Conservation (phyloP, 2,113 vertebrate species). For the Bubo blakistoni region DNA sequence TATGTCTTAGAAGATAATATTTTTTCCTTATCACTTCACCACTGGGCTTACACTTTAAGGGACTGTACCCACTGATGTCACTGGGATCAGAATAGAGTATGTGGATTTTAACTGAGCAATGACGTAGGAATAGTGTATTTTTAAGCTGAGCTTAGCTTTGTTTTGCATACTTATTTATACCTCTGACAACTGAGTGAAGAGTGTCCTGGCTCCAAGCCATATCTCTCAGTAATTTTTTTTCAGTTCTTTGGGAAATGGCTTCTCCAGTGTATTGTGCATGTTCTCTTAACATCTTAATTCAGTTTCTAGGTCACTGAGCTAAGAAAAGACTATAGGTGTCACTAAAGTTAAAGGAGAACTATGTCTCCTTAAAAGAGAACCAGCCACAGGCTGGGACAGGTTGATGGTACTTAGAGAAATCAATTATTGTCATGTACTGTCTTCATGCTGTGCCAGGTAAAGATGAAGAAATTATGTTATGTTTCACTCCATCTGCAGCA, state of each 20-base stretch:
- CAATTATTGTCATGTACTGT: background rate
- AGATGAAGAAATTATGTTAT: background rate
- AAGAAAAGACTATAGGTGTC: slow-evolving; percentile 11
- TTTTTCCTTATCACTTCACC: background rate
- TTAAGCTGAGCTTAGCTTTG: slow-evolving; percentile 5
- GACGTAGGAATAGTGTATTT: background rate
- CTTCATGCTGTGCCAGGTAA: background rate
- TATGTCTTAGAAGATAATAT: background rate
- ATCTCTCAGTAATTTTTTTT: background rate
- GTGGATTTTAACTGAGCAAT: slow-evolving; percentile 11
- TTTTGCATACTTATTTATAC: slow-evolving; percentile 9
- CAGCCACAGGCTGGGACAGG: background rate
- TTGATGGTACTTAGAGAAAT: background rate
- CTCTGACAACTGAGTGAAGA: background rate
- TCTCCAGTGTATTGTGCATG: background rate
- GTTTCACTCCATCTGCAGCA: background rate
- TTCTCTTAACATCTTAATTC: slow-evolving; percentile 27
- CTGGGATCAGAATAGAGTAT: background rate
- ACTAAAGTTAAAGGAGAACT: background rate
- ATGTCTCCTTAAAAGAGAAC: background rate
- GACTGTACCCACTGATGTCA: background rate
- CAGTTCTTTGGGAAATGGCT: background rate
- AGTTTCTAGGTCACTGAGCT: slow-evolving; percentile 34
- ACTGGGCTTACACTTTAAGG: background rate
- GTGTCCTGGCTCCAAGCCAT: background rate